Percentiles rank a stretch among this genome's conserved stretches.
Conservation (phyloP, 2,797 vertebrate species). For the Eulemur mongoz region DNA sequence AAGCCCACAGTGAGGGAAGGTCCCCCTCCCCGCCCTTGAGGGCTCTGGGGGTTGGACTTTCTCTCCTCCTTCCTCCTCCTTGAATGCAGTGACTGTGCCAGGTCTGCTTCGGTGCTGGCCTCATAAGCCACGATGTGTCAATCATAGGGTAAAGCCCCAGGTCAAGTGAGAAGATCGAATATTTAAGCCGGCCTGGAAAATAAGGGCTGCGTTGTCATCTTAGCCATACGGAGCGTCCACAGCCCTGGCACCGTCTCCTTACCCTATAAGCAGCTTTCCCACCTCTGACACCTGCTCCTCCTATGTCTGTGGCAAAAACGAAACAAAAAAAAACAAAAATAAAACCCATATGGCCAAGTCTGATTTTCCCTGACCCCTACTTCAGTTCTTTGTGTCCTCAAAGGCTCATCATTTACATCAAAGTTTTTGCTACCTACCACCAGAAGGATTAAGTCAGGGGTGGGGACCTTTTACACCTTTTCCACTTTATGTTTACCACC, state of each 20-base stretch:
- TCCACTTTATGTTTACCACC: not conserved
- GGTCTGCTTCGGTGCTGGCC: not conserved
- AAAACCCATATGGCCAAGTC: not conserved
- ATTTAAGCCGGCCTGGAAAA: not conserved
- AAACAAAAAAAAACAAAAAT: not conserved
- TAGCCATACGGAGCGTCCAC: not conserved
- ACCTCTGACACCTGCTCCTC: not conserved
- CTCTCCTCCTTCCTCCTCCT: not conserved
- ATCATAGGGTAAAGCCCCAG: not conserved
- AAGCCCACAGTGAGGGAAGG: accelerated
- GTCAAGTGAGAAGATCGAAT: not conserved
- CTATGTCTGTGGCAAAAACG: not conserved
- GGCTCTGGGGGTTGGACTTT: accelerated
- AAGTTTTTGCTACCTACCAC: not conserved
- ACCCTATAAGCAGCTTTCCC: not conserved
- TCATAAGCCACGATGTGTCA: not conserved
- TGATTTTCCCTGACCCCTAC: not conserved
- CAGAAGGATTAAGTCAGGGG: not conserved
- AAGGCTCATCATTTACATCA: not conserved
- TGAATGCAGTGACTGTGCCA: accelerated
- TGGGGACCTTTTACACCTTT: not conserved
- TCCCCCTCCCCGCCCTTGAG: not conserved
- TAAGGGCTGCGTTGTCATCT: too few species aligned
- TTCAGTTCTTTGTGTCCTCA: not conserved
- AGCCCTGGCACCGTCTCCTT: not conserved